Conservation (phyloP, 2,113 vertebrate species). For the Haemorhous mexicanus region DNA sequence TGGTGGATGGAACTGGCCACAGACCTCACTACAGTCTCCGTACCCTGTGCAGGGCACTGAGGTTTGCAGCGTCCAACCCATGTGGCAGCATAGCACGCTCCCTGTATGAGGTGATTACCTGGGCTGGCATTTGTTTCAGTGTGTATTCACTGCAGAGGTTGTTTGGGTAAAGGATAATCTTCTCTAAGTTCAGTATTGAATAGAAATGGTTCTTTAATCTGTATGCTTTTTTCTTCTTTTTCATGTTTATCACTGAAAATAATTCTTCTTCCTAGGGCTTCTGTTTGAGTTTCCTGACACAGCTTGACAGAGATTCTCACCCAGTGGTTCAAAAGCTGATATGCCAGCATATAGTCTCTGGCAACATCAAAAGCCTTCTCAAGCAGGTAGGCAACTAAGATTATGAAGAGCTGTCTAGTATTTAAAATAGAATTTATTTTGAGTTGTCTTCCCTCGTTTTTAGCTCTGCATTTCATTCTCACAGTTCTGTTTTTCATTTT, state of each 20-base stretch:
- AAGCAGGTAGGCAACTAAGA: slow-evolving; percentile 80
- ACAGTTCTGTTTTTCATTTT: neutral
- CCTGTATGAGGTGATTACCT: slow-evolving; percentile 86
- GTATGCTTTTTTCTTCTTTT: neutral
- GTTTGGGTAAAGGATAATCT: neutral
- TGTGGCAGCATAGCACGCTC: slow-evolving; percentile 89
- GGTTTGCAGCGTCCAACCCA: slow-evolving; percentile 84
- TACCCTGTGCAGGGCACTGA: slow-evolving; percentile 90
- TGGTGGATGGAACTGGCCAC: slow-evolving; percentile 91
- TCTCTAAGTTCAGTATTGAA: neutral
- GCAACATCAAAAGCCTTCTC: slow-evolving; percentile 85
- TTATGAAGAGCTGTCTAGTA: neutral
- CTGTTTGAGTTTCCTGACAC: slow-evolving; percentile 94
- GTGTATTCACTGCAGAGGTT: neutral
- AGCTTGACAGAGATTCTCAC: slow-evolving; percentile 90
- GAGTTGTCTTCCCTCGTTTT: neutral
- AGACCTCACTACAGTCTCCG: slow-evolving; percentile 94
- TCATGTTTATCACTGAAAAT: neutral
- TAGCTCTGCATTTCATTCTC: neutral
- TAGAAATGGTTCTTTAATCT: neutral
- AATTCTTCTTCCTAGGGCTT: slow-evolving; percentile 82
- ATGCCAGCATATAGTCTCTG: slow-evolving; percentile 85
- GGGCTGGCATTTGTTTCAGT: neutral
- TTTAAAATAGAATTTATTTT: neutral
- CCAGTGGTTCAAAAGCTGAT: slow-evolving; percentile 90